phyloP scores from a whole-genome alignment of 64 coral and sea anemone genomes.

The Hydrozoanthus tunicans region DNA sequence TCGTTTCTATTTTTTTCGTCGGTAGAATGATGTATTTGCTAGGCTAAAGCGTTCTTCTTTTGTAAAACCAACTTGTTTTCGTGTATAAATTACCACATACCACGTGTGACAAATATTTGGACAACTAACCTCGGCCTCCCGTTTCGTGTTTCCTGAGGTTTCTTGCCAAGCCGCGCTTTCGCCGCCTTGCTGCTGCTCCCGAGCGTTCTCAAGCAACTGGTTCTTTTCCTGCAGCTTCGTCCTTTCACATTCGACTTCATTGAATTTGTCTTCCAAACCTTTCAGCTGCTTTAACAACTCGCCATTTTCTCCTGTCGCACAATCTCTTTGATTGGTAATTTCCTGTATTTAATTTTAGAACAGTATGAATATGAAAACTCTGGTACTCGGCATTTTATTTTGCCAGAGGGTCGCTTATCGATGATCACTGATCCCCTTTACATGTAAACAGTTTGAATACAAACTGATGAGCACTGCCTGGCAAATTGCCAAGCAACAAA shows the following conservation, averaged over 20 bases:
- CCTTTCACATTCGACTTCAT: neutral
- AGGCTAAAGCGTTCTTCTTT: neutral
- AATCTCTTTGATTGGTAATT: slow-evolving; percentile 25
- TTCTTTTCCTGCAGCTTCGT: slow-evolving; percentile 1
- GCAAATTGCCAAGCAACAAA: no score
- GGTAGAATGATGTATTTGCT: neutral
- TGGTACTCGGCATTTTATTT: neutral
- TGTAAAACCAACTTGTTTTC: neutral
- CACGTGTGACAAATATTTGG: neutral
- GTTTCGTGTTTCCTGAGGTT: neutral
- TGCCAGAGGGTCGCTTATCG: neutral
- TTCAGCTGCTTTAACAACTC: neutral
- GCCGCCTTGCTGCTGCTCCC: neutral
- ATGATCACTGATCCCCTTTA: neutral
- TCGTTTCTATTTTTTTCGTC: no score
- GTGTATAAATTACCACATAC: neutral
- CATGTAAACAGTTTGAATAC: neutral
- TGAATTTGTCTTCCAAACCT: slow-evolving; percentile 16
- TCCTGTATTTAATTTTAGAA: neutral
- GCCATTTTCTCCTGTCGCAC: slow-evolving; percentile 14
- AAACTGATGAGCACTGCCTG: no score
- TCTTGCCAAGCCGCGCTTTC: slow-evolving; percentile 29
- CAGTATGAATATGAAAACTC: neutral
- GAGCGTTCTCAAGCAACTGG: neutral
- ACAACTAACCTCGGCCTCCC: slow-evolving; percentile 27